Percentiles rank a stretch among this genome's conserved stretches.
These are phyloP conservation scores for Tinea semifulvella DNA, from an alignment of 2,888 invertebrate genomes.

Conservation along the genomic window DNA sequence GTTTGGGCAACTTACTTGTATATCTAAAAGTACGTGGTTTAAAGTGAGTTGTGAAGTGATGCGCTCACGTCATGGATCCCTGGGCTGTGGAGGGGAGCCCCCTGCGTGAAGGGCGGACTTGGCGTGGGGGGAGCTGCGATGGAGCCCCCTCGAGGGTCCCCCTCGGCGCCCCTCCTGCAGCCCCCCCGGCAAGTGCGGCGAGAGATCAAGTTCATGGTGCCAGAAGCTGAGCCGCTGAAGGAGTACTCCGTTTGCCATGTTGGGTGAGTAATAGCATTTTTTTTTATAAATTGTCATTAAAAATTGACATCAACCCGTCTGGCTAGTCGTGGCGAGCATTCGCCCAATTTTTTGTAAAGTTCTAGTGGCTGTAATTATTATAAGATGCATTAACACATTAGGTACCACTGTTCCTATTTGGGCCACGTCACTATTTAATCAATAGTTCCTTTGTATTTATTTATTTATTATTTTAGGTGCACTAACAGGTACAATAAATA, in stretches of 20 bases:
- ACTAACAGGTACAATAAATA: too few species aligned
- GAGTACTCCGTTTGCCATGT: constrained; percentile 11
- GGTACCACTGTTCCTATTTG: too few species aligned
- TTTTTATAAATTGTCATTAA: too few species aligned
- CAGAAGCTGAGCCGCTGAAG: constrained; percentile 10
- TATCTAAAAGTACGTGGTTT: neutral
- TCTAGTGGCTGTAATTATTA: too few species aligned
- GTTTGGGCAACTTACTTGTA: neutral
- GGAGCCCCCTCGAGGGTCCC: constrained; percentile 12
- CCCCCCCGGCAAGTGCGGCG: constrained; percentile 7
- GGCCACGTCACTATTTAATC: too few species aligned
- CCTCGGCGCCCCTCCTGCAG: constrained; percentile 10
- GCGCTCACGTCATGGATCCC: constrained; percentile 6
- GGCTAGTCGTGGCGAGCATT: too few species aligned
- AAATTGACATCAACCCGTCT: too few species aligned
- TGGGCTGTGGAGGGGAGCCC: neutral
- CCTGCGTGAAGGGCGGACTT: too few species aligned
- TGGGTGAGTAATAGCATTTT: constrained; percentile 12
- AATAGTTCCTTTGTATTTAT: too few species aligned
- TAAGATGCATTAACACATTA: too few species aligned
- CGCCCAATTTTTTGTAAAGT: too few species aligned
- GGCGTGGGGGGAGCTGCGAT: constrained; percentile 11
- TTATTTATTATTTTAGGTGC: too few species aligned
- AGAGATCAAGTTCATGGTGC: constrained; percentile 14
- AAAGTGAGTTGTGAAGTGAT: constrained; percentile 11